Conservation (phyloP, 2,113 vertebrate species). For the Corynorhinus townsendii region DNA sequence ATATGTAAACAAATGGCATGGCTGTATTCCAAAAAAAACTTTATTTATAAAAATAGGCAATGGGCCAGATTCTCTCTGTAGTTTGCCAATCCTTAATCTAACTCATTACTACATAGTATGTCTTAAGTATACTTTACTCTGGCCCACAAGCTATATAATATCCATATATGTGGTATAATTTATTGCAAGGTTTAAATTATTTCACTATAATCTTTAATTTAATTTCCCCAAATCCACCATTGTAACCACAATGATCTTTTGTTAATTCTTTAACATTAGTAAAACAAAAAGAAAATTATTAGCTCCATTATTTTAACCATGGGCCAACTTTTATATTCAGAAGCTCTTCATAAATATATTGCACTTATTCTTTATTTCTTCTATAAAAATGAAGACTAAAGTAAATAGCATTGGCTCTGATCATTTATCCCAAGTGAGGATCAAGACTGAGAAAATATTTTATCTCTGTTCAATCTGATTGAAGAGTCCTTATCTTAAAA, state of each 20-base stretch:
- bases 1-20: not conserved
- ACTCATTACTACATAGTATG: not conserved
- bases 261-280: slow-evolving; percentile 34
- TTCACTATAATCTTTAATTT: slow-evolving; percentile 51
- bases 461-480: slow-evolving; percentile 69
- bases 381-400: slow-evolving; percentile 71
- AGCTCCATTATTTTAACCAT: slow-evolving; percentile 20
- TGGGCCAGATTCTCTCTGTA: not conserved
- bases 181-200: slow-evolving; percentile 51
- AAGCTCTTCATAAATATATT: not conserved
- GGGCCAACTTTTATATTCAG: slow-evolving; percentile 54
- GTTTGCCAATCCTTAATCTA: not conserved
- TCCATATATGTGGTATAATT: not conserved
- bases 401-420: slow-evolving; percentile 70
- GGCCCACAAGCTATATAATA: not conserved
- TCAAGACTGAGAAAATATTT: slow-evolving; percentile 69
- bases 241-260: slow-evolving; percentile 39
- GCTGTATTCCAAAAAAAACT: slow-evolving; percentile 30
- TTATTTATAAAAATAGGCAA: slow-evolving; percentile 33
- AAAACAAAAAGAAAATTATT: slow-evolving; percentile 56
- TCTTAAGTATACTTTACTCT: slow-evolving; percentile 5
- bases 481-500: slow-evolving; percentile 26
- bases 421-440: slow-evolving; percentile 71
- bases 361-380: slow-evolving; percentile 54
- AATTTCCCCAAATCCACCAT: slow-evolving; percentile 44